phyloP scores from a whole-genome alignment of 2,113 vertebrate genomes.

The Tragelaphus strepsiceros region DNA sequence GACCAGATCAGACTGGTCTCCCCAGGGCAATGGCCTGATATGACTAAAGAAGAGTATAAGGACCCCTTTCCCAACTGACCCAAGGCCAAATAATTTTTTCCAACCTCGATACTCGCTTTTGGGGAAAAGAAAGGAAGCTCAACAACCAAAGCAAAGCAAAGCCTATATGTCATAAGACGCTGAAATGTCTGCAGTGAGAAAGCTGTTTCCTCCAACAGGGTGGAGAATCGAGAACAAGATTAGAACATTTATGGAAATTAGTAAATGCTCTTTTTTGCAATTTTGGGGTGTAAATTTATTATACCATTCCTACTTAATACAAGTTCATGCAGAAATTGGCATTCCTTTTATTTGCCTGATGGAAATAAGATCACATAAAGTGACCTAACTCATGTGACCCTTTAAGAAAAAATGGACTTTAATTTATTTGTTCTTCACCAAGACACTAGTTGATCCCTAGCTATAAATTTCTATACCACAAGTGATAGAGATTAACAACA shows the following conservation, averaged over 20 bases:
- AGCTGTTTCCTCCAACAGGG: neutral
- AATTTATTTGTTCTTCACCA: neutral
- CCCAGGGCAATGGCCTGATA: neutral
- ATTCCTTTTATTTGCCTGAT: neutral
- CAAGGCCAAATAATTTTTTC: neutral
- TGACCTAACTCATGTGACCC: neutral
- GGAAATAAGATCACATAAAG: neutral
- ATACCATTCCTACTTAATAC: accelerated
- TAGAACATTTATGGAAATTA: neutral
- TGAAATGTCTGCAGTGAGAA: accelerated
- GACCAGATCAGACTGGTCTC: neutral
- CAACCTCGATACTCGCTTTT: neutral
- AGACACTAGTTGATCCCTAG: neutral
- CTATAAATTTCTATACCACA: neutral
- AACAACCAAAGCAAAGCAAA: neutral
- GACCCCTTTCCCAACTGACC: accelerated
- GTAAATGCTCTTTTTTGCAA: neutral
- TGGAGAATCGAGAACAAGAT: neutral
- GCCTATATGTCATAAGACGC: accelerated
- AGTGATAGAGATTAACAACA: neutral
- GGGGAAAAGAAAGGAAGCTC: neutral
- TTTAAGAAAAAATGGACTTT: neutral
- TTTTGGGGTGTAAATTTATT: neutral
- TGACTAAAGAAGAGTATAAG: neutral
- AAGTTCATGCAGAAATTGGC: neutral